phyloP scores from a whole-genome alignment of 2,113 vertebrate genomes.

The Suncus etruscus region DNA sequence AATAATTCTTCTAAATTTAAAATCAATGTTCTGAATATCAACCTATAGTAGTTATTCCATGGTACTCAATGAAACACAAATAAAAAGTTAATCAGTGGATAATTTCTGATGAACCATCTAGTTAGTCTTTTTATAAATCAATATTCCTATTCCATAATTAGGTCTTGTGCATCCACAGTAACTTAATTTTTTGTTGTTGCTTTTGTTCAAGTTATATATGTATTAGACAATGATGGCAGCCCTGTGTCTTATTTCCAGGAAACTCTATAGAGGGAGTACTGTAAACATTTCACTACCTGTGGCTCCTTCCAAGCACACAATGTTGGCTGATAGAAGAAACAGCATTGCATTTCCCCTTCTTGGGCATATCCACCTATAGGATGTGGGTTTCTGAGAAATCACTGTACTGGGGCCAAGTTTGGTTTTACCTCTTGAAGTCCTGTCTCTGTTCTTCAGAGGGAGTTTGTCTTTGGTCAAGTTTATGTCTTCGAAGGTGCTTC shows the following conservation, averaged over 20 bases:
- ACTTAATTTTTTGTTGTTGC: constrained; percentile 35
- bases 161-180: constrained; percentile 39
- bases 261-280: constrained; percentile 10
- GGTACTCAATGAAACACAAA: constrained; percentile 33
- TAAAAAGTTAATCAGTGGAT: neutral
- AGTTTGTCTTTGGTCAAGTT: constrained; percentile 30
- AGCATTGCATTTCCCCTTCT: constrained; percentile 17
- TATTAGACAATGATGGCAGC: constrained; percentile 33
- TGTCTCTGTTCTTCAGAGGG: neutral
- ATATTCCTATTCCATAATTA: constrained; percentile 68
- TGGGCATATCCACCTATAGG: neutral
- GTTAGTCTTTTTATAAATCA: constrained; percentile 56
- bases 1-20: constrained; percentile 45
- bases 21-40: constrained; percentile 29
- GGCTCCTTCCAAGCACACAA: neutral
- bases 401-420: neutral
- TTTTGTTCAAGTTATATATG: constrained; percentile 57
- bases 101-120: constrained; percentile 62
- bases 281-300: constrained; percentile 56
- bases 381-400: constrained; percentile 56
- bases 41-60: constrained; percentile 19
- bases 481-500: neutral
- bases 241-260: constrained; percentile 45
- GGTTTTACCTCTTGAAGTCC: constrained; percentile 2
- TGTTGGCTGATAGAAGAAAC: constrained; percentile 3